Evolutionary conservation across 2,888 invertebrate genomes (phyloP).

Genomic region (Ophioninae sp.): DNA sequence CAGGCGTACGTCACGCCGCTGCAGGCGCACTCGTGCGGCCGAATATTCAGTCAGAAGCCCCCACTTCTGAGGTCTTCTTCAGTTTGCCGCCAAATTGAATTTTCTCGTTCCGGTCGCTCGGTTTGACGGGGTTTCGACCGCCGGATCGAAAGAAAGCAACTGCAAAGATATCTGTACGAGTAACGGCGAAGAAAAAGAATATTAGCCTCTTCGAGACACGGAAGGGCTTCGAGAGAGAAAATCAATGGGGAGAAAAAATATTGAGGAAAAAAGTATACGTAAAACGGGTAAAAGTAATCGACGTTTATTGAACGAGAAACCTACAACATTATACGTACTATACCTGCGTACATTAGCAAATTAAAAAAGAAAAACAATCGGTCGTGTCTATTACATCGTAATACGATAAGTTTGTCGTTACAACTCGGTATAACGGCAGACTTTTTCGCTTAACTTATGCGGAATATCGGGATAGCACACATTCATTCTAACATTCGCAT

Average conservation of each 20-base stretch:
- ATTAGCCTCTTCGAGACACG: neutral
- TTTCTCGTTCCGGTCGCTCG: too few relatives aligned
- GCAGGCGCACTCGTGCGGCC: too few relatives aligned
- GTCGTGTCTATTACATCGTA: constrained; percentile 64
- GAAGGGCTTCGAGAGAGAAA: neutral
- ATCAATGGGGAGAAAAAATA: neutral
- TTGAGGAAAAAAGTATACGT: neutral
- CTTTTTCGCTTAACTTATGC: constrained; percentile 48
- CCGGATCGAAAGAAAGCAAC: neutral
- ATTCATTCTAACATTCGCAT: constrained; percentile 53
- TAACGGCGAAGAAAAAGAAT: neutral
- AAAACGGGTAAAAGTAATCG: constrained; percentile 18
- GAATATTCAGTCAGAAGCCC: too few relatives aligned
- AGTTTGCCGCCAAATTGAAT: too few relatives aligned
- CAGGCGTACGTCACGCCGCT: too few relatives aligned
- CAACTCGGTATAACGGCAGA: constrained; percentile 58
- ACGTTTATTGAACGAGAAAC: constrained; percentile 70
- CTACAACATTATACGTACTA: constrained; percentile 62
- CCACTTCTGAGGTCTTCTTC: too few relatives aligned
- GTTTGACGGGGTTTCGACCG: too few relatives aligned
- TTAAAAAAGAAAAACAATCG: constrained; percentile 62
- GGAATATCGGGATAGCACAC: constrained; percentile 53
- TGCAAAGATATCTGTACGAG: neutral
- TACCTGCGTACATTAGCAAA: constrained; percentile 59
- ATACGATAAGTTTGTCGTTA: constrained; percentile 60